A percentile compares a stretch with the other conserved stretches of the same genome.
These are phyloP conservation scores for Chaetura pelagica DNA, from an alignment of 2,113 vertebrate species.

Conservation along the genomic window DNA sequence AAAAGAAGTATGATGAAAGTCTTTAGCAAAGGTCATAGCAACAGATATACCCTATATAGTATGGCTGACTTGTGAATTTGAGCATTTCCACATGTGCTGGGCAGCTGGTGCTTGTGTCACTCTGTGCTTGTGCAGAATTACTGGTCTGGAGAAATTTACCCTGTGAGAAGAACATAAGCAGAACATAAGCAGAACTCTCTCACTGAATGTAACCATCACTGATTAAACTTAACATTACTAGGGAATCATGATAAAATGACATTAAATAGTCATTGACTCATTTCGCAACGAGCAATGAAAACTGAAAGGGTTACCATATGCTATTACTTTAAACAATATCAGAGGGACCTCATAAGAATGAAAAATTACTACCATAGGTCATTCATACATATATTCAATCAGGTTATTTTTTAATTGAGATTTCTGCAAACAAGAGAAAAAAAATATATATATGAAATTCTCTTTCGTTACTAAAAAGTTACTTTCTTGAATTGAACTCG, in stretches of 20 bases:
- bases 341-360: background rate
- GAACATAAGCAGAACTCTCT: constrained; percentile 37
- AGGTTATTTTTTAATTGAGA: background rate
- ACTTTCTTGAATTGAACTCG: background rate
- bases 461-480: background rate
- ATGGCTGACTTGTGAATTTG: background rate
- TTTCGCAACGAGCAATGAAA: constrained; percentile 54
- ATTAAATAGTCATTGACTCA: constrained; percentile 52
- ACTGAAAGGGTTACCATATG: constrained; percentile 40
- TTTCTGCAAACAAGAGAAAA: background rate
- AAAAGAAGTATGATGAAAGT: constrained; percentile 43
- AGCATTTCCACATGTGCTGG: constrained; percentile 40
- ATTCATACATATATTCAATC: constrained; percentile 31
- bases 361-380: background rate
- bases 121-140: constrained; percentile 24
- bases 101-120: constrained; percentile 26
- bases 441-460: background rate
- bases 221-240: constrained; percentile 27
- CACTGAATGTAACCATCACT: constrained; percentile 25
- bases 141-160: background rate
- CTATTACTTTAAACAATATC: constrained; percentile 10
- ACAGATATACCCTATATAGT: background rate
- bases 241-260: constrained; percentile 1
- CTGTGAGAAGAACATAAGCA: background rate
- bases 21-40: constrained; percentile 29